phyloP scores from a whole-genome alignment of 2,797 vertebrate genomes.

The Chaetodon trifasciatus region DNA sequence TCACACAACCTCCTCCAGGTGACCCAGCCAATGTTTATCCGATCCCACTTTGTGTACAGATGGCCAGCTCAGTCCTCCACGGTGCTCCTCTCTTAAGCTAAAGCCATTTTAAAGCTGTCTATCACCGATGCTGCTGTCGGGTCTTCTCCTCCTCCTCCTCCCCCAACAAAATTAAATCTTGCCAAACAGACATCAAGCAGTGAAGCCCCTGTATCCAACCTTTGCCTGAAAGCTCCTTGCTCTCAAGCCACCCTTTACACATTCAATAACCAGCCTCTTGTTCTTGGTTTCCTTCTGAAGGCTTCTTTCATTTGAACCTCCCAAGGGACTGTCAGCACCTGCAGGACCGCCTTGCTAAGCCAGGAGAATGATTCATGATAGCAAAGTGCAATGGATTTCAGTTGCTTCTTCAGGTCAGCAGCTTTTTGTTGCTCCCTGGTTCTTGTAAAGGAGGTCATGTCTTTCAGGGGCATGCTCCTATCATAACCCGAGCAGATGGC shows the following conservation, averaged over 20 bases:
- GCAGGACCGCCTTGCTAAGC: neutral
- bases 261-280: constrained; percentile 10
- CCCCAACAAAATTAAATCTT: constrained; percentile 16
- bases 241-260: constrained; percentile 1
- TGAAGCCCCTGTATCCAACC: constrained; percentile 27
- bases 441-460: neutral
- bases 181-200: constrained; percentile 14
- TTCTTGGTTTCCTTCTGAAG: constrained; percentile 19
- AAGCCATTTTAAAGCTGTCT: constrained; percentile 8
- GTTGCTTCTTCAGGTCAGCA: constrained; percentile 5
- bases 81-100: neutral
- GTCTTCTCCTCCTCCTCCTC: neutral
- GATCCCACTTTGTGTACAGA: constrained; percentile 1
- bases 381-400: neutral
- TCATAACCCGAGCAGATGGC: constrained; percentile 35
- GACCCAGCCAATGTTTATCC: neutral
- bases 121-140: neutral
- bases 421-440: constrained; percentile 12
- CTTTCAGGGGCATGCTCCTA: constrained; percentile 1
- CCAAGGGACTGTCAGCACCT: constrained; percentile 8
- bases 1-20: constrained; percentile 2
- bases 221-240: constrained; percentile 8
- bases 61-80: neutral
- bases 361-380: neutral
- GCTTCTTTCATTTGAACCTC: constrained; percentile 1